Base-by-base conservation (phyloP, 2,888 invertebrate species). In the Carpatolechia fugitivella region DNA sequence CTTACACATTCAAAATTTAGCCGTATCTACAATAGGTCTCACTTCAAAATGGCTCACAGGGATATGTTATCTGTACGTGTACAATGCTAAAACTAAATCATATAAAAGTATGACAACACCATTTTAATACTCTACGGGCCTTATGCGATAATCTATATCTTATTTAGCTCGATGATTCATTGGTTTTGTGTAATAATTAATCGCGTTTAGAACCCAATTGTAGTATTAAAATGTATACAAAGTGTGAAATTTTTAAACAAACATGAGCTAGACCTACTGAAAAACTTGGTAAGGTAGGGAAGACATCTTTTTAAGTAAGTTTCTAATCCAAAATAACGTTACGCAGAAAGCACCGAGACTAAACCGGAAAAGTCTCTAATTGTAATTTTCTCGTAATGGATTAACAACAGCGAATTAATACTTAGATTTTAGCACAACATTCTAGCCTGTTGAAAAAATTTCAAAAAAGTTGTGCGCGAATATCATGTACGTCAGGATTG, bases 1-100 rank as follows among this genome's bases (percentile, higher is more conserved):
- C 76, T 79, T 82, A 86, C 68, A 84, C 81, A 82, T 78, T 79
- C 76, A 82, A 82, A 80, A 80, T 82, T 85, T 85, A 80, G 82
- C 85, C 81, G 77, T 78, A 78, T 77, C 74, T 81, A 81, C 76
- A 72, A 62, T 78, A 79, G 76, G 76, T 82, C 78, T 83, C 82
- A 83, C 82, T 82, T 78, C 68, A 68, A 63, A 76, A 82, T 82
- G 80, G 82, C 81, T 67, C 72, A 76, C 56, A 57, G 30, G 30
- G 52, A 59, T 52, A 59, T 57, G 55, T 56, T 60, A 48, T 33
- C 30, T 49, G 35, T 35, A 50, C 50, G 14, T 41, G 49, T 20
- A 50, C 50, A 38, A 50, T 29, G 35, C 48, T 52, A 47, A 58
- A 56, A 41, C 56, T 60, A 59, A 47, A 59, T 49, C 52, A 57